Conservation (phyloP, 1,140 invertebrate species). For the Hypothenemus hampei region DNA sequence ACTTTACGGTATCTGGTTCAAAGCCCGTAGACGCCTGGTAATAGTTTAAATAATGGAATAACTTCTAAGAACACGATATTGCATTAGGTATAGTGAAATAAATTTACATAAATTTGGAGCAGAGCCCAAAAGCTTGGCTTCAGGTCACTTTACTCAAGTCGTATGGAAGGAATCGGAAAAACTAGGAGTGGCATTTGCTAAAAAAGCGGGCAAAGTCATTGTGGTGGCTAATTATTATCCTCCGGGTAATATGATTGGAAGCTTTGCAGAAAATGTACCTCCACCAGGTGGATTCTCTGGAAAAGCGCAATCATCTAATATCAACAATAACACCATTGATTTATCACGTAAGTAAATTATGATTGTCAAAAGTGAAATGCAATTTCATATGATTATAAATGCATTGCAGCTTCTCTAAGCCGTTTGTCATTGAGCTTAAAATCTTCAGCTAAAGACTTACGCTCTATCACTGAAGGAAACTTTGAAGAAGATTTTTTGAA, state of each 20-base stretch:
- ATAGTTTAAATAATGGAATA: background rate
- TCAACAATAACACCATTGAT: conserved; percentile 23
- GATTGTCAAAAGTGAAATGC: background rate
- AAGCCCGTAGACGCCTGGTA: conserved; percentile 71
- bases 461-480: conserved; percentile 29
- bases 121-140: conserved; percentile 46
- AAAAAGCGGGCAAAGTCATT: conserved; percentile 50
- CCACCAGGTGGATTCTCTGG: conserved; percentile 32
- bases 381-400: background rate
- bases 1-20: conserved; percentile 54
- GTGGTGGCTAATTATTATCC: conserved; percentile 68
- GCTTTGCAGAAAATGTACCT: conserved; percentile 57
- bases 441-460: conserved; percentile 15
- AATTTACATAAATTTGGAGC: conserved; percentile 57
- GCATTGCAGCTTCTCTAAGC: background rate
- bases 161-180: conserved; percentile 59
- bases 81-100: conserved; percentile 55
- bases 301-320: too few species aligned
- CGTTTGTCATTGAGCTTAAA: conserved; percentile 11
- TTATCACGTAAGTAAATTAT: conserved; percentile 2
- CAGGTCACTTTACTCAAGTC: conserved; percentile 58
- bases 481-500: conserved; percentile 48
- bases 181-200: conserved; percentile 58
- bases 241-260: conserved; percentile 59
- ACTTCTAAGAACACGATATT: background rate